Evolutionary conservation across 2,113 vertebrate species (phyloP), one percentile per base, ranked within the genome.

Genomic region (Ptyas mucosa): DNA sequence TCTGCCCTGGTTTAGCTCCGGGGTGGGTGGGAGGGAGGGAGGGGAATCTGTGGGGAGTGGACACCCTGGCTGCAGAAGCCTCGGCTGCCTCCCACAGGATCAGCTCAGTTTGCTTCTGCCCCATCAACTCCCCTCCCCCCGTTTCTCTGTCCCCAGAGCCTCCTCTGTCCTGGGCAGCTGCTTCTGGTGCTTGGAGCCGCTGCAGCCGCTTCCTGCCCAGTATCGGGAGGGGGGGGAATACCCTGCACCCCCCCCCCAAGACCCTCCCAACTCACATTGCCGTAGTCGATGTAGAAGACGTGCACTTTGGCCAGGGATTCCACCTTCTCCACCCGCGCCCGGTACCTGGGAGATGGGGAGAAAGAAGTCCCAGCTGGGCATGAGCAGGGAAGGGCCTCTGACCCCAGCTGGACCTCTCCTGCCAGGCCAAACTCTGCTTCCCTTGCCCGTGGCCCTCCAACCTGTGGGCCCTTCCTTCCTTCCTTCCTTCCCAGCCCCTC

Each of bases 211-310:
- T 34, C 51, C 0, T 26, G 5, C 57, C 8, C 34, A 10, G 8
- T 6, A 9, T 24, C 8, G 7, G 53, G 53, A 15, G 4, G 1
- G 18, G 20, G 53, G 15, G 6, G 18, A 21, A 21, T 55, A 6
- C 54, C 55, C 55, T 9, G 55, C 2, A 0, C 21, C 6, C 21
- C 0, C 8, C 92, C 54, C 26, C 2, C 10, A 1, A 21, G 20
- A 4, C 21, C 15, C 10, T 29, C 26, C 61, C 12, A 95, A 99
- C 99, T 99, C 96, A 99, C 99, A 0, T 99, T 99, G 97, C 99
- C 99, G 0, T 99, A 99, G 98, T 99, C 99, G 0, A 99, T 98
- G 98, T 99, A 99, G 98, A 99, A 99, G 93, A 99, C 98, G 2
- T 99, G 98, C 11, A 99, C 98, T 93, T 98, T 99, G 93, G 98